Base-by-base conservation (phyloP, 1,140 invertebrate genomes). In the Palaemon carinicauda region DNA sequence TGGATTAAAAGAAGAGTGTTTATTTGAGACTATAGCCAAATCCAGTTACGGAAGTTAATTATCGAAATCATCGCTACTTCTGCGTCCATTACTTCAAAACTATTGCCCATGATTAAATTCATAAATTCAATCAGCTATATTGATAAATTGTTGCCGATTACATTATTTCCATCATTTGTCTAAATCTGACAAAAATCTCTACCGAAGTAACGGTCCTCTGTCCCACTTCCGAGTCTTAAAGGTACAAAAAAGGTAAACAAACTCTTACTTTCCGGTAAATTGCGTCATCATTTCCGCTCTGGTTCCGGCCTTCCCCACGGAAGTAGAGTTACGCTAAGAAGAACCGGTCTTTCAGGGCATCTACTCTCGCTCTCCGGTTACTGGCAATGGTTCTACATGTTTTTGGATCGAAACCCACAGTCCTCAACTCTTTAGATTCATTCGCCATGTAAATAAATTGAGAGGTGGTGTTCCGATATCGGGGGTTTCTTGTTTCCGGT, bases 251-350 rank as follows among this genome's bases (percentile, higher is more conserved):
- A 21, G 14, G 41, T 79, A 79, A 53, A 79, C 77, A 79, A 41
- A 79, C 77, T 79, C n/a, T 79, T 79, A 79, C 77, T 79, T 79
- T 79, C 50, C 77, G 52, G 77, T 24, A 79, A 60, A 79, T 79
- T 79, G 77, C 77, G 77, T 79, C 52, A 79, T 79, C 77, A 79
- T 79, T 79, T 79, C 77, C 77, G 77, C 77, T 79, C 77, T 79
- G 77, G 52, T 79, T 79, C 77, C 77, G 77, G 77, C 27, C 77
- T 60, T 56, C 12, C 52, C 27, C 77, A 65, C 21, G 51, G 77
- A 29, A 79, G 53, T 33, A 31, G 51, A 60, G 21, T 79, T 79
- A 79, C 77, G 77, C 77, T 79, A 79, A 21, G 29, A 12, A 29
- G 77, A 79, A 79, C 27, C 9, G 9, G 1, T 53, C 12, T 17